Evolutionary conservation across 2,113 vertebrate genomes (phyloP).

Genomic region (Psilopsiagon aymara): DNA sequence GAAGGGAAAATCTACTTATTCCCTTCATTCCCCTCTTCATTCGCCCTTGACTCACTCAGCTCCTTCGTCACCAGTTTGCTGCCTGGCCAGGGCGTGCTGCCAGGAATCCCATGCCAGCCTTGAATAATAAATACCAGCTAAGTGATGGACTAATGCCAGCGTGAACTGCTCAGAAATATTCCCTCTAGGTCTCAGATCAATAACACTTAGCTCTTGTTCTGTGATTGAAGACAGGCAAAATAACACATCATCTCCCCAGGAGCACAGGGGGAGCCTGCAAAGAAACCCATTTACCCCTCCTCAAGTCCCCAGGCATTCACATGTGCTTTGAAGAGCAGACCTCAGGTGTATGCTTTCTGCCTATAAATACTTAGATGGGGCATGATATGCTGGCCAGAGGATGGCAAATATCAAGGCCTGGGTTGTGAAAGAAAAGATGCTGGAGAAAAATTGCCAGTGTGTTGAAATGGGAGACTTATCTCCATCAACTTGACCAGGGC

Average conservation of each 20-base stretch:
- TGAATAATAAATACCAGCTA: conserved; percentile 86
- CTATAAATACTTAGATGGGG: neutral
- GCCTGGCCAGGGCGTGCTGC: conserved; percentile 69
- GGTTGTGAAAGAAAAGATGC: neutral
- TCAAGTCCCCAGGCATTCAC: neutral
- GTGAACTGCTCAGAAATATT: conserved; percentile 78
- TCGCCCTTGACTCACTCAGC: conserved; percentile 65
- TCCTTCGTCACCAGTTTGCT: conserved; percentile 31
- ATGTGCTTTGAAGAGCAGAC: neutral
- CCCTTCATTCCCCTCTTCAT: neutral
- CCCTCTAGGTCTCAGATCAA: conserved; percentile 78
- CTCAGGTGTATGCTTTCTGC: neutral
- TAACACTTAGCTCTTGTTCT: conserved; percentile 85
- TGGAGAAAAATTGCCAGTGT: neutral
- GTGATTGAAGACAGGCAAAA: conserved; percentile 81
- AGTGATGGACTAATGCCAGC: conserved; percentile 81
- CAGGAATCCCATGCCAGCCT: conserved; percentile 70
- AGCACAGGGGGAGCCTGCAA: conserved; percentile 46
- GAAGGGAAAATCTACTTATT: conserved; percentile 17
- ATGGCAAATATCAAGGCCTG: neutral
- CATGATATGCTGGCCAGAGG: neutral
- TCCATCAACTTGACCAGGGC: no score
- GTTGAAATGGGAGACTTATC: neutral
- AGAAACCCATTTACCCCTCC: conserved; percentile 25
- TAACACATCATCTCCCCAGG: conserved; percentile 80